These are phyloP conservation scores for Eupithecia dodoneata DNA, from an alignment of 2,888 invertebrate genomes.

Conservation along the genomic window DNA sequence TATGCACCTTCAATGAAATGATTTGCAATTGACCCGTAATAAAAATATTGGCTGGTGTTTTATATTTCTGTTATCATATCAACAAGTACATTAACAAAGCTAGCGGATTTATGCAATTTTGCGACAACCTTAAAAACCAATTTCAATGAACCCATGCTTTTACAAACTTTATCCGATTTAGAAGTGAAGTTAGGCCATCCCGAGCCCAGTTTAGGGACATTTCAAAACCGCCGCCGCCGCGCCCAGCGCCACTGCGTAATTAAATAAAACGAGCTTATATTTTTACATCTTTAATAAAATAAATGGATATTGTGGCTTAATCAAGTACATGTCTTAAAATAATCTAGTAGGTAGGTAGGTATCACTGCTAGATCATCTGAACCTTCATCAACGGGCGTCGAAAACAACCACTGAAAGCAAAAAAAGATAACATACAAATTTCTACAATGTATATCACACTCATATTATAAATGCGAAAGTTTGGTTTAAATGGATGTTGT, in stretches of 20 bases:
- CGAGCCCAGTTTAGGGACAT: neutral
- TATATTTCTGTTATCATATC: neutral
- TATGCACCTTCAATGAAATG: neutral
- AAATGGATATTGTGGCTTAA: neutral
- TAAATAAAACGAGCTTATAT: neutral
- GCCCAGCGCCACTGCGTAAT: neutral
- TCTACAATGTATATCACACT: neutral
- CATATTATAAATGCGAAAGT: too few species aligned
- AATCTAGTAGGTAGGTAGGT: neutral
- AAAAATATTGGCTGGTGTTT: neutral
- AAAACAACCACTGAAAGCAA: constrained; percentile 91
- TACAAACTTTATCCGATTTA: neutral
- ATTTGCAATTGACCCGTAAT: neutral
- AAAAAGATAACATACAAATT: constrained; percentile 67
- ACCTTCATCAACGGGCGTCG: constrained; percentile 87
- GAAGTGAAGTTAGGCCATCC: neutral
- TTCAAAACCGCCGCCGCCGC: neutral
- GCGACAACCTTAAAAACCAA: too few species aligned
- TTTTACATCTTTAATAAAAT: neutral
- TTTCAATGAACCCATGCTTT: too few species aligned
- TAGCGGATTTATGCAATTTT: too few species aligned
- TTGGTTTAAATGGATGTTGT: too few species aligned
- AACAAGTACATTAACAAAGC: neutral
- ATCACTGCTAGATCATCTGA: constrained; percentile 5
- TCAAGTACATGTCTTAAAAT: neutral